A percentile compares a stretch with the other conserved stretches of the same genome.
phyloP scores from a whole-genome alignment of 2,888 invertebrate genomes.

The Drosophila ezoana region DNA sequence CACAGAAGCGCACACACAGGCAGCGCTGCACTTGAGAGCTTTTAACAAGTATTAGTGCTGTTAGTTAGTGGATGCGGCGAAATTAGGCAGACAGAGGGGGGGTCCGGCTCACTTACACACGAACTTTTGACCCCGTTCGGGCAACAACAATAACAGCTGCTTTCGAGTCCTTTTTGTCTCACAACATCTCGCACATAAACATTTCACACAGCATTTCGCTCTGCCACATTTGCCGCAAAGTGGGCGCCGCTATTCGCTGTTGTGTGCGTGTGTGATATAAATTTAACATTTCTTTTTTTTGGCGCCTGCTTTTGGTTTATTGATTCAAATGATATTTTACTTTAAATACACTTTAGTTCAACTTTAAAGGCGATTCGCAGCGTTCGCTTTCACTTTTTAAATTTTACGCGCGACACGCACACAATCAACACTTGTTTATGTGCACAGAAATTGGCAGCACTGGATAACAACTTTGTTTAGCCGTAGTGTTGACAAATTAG shows the following conservation, averaged over 20 bases:
- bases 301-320: conserved; percentile 34
- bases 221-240: conserved; percentile 13
- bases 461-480: background rate
- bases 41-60: conserved; percentile 60
- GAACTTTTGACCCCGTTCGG: conserved; percentile 84
- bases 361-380: conserved; percentile 12
- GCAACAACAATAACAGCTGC: conserved; percentile 67
- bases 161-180: conserved; percentile 42
- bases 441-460: background rate
- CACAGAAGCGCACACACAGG: conserved; percentile 7
- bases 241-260: conserved; percentile 19
- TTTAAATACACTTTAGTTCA: conserved; percentile 19
- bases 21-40: conserved; percentile 63
- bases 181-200: conserved; percentile 36
- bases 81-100: conserved; percentile 50
- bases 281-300: conserved; percentile 24
- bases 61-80: conserved; percentile 60
- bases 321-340: conserved; percentile 38
- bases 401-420: conserved; percentile 43
- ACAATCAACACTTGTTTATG: conserved; percentile 1
- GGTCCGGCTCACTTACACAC: conserved; percentile 54
- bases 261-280: conserved; percentile 15
- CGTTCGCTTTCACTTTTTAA: conserved; percentile 42
- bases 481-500: background rate
- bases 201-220: conserved; percentile 29